A percentile compares a stretch with the other conserved stretches of the same genome.
These are phyloP conservation scores for Hyposoter dolosus DNA, from an alignment of 2,888 invertebrate genomes.

Conservation along the genomic window DNA sequence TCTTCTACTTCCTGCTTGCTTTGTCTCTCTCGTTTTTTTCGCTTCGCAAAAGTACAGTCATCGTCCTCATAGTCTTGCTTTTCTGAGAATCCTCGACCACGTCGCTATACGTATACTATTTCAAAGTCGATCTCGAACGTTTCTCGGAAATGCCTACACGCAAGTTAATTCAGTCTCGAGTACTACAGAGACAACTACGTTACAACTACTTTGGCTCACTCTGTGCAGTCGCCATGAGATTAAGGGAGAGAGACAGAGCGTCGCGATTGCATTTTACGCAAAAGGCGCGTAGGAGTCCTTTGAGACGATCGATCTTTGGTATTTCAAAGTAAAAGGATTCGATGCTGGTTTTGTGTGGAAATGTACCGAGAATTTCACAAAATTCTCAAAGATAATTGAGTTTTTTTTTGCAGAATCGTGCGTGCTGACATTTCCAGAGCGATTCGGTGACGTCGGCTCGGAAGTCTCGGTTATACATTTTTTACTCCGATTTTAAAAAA, in stretches of 20 bases:
- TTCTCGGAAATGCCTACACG: constrained; percentile 69
- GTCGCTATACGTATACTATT: constrained; percentile 66
- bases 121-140: constrained; percentile 70
- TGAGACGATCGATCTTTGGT: neutral
- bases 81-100: constrained; percentile 70
- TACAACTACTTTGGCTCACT: constrained; percentile 66
- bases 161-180: constrained; percentile 71
- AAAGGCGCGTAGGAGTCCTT: neutral
- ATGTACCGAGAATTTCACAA: neutral
- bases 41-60: constrained; percentile 51
- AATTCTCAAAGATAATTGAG: neutral
- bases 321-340: neutral
- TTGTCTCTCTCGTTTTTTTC: constrained; percentile 2
- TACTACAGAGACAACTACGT: constrained; percentile 65
- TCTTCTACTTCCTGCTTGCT: neutral
- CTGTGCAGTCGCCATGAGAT: constrained; percentile 26
- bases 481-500: too few relatives aligned
- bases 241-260: neutral
- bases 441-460: too few relatives aligned
- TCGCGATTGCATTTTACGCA: neutral
- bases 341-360: neutral
- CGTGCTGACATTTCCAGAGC: too few relatives aligned
- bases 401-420: too few relatives aligned
- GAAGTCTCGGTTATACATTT: too few relatives aligned
- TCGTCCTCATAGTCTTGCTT: constrained; percentile 67